Percentiles rank a stretch among this genome's conserved stretches.
These are phyloP conservation scores for Myotis pilosus DNA, from an alignment of 2,797 vertebrate species.

Conservation along the genomic window DNA sequence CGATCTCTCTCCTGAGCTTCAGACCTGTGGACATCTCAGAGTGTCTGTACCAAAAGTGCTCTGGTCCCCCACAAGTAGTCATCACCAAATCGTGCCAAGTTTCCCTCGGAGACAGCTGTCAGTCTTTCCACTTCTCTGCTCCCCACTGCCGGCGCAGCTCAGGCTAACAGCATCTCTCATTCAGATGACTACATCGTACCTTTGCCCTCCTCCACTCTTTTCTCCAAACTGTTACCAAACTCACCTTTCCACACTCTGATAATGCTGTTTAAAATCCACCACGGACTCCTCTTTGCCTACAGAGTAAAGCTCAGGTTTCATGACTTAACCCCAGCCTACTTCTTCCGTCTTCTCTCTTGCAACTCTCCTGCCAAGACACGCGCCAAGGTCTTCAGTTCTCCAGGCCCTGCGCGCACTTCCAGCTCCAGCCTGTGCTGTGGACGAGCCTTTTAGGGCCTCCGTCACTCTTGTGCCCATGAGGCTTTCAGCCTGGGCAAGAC, in stretches of 20 bases:
- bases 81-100: background rate
- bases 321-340: background rate
- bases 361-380: background rate
- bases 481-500: background rate
- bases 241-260: background rate
- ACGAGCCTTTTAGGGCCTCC: background rate
- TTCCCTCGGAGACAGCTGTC: background rate
- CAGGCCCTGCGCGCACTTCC: background rate
- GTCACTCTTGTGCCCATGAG: background rate
- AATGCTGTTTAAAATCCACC: background rate
- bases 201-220: background rate
- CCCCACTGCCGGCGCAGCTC: background rate
- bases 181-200: background rate
- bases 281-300: background rate
- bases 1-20: background rate
- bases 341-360: background rate
- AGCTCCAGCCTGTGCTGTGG: background rate
- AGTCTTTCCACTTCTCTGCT: background rate
- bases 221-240: background rate
- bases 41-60: background rate
- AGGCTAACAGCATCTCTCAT: background rate
- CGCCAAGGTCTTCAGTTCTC: background rate
- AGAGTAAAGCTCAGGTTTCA: slow-evolving; percentile 26
- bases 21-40: background rate
- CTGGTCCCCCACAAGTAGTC: background rate